These are phyloP conservation scores for Caenorhabditis afra DNA, from an alignment of 2,888 invertebrate genomes.

Conservation along the genomic window DNA sequence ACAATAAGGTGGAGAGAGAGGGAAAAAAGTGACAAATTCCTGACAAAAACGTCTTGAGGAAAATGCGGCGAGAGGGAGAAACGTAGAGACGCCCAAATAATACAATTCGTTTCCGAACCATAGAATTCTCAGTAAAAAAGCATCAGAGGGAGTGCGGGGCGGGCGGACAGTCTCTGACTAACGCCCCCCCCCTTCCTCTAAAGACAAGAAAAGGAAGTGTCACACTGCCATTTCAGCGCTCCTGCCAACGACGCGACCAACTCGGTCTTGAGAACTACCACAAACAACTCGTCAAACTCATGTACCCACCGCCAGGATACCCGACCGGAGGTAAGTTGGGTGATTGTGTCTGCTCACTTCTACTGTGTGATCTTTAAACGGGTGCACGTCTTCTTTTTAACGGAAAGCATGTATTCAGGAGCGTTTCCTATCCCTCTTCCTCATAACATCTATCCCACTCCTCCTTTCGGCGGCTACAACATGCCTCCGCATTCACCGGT, in stretches of 20 bases:
- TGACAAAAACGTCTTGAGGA: slow-evolving; percentile 1
- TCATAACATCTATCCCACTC: slow-evolving; percentile 59
- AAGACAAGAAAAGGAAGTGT: slow-evolving; percentile 13
- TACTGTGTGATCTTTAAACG: slow-evolving; percentile 2
- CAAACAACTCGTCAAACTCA: background rate
- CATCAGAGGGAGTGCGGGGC: slow-evolving; percentile 13
- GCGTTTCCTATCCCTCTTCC: slow-evolving; percentile 47
- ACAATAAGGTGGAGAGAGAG: background rate
- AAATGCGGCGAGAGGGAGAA: slow-evolving; percentile 11
- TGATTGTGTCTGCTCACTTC: background rate
- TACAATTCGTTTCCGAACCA: slow-evolving; percentile 61
- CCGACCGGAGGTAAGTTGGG: slow-evolving; percentile 15
- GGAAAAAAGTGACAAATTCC: slow-evolving; percentile 1
- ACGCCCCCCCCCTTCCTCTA: slow-evolving; percentile 40
- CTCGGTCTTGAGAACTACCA: slow-evolving; percentile 22
- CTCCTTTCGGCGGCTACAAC: slow-evolving; percentile 46
- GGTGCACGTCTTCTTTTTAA: slow-evolving; percentile 6
- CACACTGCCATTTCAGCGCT: slow-evolving; percentile 60
- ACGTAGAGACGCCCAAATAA: slow-evolving; percentile 56
- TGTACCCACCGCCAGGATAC: slow-evolving; percentile 26
- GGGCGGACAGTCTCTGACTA: slow-evolving; percentile 42
- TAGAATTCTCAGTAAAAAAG: slow-evolving; percentile 45
- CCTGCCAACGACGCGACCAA: slow-evolving; percentile 57
- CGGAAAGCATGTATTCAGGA: slow-evolving; percentile 47
- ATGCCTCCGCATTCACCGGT: slow-evolving; percentile 44